Percentiles rank a stretch among this genome's conserved stretches.
phyloP scores from a whole-genome alignment of 2,797 vertebrate genomes.

The Lophotriccus pileatus region DNA sequence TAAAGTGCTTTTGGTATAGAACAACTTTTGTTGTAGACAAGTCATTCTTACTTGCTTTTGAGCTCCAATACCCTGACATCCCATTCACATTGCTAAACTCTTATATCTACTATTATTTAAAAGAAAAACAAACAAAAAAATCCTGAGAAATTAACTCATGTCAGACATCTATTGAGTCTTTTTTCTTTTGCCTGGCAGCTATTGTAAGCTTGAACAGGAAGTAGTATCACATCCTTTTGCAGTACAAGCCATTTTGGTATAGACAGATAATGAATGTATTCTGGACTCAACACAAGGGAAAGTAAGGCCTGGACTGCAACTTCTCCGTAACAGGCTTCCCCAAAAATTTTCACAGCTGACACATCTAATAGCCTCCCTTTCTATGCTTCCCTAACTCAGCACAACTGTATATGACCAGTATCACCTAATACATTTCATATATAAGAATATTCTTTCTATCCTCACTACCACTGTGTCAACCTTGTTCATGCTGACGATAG shows the following conservation, averaged over 20 bases:
- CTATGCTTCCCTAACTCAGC: not conserved
- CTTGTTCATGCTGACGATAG: not conserved
- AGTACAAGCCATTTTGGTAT: not conserved
- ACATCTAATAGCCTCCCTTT: not conserved
- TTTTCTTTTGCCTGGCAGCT: not conserved
- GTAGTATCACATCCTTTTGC: not conserved
- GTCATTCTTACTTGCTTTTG: not conserved
- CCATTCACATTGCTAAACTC: not conserved
- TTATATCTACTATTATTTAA: not conserved
- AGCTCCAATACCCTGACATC: not conserved
- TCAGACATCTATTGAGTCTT: not conserved
- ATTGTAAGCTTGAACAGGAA: not conserved
- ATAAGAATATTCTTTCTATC: not conserved
- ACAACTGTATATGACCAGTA: not conserved
- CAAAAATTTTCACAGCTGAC: not conserved
- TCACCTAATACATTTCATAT: not conserved
- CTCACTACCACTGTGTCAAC: not conserved
- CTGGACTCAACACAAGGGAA: not conserved
- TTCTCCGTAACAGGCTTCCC: not conserved
- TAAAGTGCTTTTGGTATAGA: not conserved
- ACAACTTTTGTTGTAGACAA: not conserved
- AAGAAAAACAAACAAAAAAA: not conserved
- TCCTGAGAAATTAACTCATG: not conserved
- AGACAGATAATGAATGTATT: not conserved
- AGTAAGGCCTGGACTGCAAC: not conserved